A percentile compares a stretch with the other conserved stretches of the same genome.
These are phyloP conservation scores for Cardinalis cardinalis DNA, from an alignment of 2,113 vertebrate species.

Conservation along the genomic window DNA sequence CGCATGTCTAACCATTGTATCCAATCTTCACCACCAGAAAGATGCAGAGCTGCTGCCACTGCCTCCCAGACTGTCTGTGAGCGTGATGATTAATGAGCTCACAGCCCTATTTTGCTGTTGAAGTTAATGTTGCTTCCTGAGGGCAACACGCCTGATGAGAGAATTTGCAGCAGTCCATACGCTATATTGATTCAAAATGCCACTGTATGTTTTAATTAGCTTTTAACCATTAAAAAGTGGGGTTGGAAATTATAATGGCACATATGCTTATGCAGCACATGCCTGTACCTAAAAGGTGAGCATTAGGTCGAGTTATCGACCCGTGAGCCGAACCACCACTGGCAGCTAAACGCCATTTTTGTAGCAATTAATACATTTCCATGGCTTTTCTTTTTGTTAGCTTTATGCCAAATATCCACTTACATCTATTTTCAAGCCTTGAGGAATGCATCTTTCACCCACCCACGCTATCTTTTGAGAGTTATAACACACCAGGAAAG, in stretches of 20 bases:
- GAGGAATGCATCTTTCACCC: conserved; percentile 41
- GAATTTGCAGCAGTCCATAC: conserved; percentile 63
- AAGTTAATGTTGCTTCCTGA: conserved; percentile 66
- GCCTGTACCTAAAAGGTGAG: conserved; percentile 28
- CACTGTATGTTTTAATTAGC: conserved; percentile 63
- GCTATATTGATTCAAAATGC: conserved; percentile 65
- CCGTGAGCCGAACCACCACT: background rate
- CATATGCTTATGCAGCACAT: conserved; percentile 15
- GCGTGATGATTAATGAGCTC: conserved; percentile 60
- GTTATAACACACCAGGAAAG: conserved; percentile 7
- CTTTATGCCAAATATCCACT: conserved; percentile 45
- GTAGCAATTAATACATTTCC: conserved; percentile 6
- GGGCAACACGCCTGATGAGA: conserved; percentile 58
- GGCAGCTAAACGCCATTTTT: background rate
- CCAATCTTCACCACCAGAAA: conserved; percentile 13
- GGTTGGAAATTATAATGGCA: conserved; percentile 33
- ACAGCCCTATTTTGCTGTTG: conserved; percentile 58
- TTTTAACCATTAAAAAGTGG: conserved; percentile 50
- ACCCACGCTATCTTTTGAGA: conserved; percentile 32
- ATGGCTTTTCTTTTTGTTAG: conserved; percentile 13
- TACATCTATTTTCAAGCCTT: conserved; percentile 40
- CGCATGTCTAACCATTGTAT: conserved; percentile 31
- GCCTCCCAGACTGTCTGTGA: conserved; percentile 37
- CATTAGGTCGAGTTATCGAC: background rate
- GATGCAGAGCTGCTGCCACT: conserved; percentile 22